Base-by-base conservation (phyloP, 2,888 invertebrate genomes). In the Sarcophaga variegata region DNA sequence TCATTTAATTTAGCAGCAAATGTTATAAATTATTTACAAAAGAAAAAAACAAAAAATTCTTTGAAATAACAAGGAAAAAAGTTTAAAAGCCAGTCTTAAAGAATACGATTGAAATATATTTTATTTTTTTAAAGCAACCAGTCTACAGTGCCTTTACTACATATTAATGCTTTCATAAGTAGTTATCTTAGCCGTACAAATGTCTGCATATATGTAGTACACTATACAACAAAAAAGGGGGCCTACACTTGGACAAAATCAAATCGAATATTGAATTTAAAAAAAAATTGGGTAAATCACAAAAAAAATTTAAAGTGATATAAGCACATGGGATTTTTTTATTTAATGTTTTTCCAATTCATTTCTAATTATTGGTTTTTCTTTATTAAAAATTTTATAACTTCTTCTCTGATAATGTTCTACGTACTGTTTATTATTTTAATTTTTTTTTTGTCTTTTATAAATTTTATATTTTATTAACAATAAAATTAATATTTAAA, bases 1-100 rank as follows among this genome's bases (percentile, higher is more conserved):
- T 37, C 37, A 37, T 37, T 37, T 10, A 10, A 10, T 10, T 37
- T 2, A 37, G 37, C 37, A 37, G 8, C 37, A 37, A 37, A 37
- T 37, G 37, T 37, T 8, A 37, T 37, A 37, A 37, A 37, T 37
- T 37, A 10, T 37, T 37, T 37, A 37, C 37, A 37, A 37, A 37
- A 37, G 8, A 37, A 37, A 37, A 37, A 37, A 37, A 37, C 37
- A 10, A 37, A 37, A 37, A 37, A 8, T 37, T 37, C 37, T 37
- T 37, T 63, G 63, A 63, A 20, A 63, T 63, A 20, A 63, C 10
- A 63, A 20, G 4, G 74, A 74, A 25, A 74, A 60, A 60, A 17
- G 1, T 27, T 74, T 37, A 8, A 37, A 37, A 37, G 37, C 6
- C 37, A 37, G 37, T 37, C 37, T 37, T 37, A 37, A 37, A 37